phyloP scores from a whole-genome alignment of 2,888 invertebrate species.

The Drosophila recens region DNA sequence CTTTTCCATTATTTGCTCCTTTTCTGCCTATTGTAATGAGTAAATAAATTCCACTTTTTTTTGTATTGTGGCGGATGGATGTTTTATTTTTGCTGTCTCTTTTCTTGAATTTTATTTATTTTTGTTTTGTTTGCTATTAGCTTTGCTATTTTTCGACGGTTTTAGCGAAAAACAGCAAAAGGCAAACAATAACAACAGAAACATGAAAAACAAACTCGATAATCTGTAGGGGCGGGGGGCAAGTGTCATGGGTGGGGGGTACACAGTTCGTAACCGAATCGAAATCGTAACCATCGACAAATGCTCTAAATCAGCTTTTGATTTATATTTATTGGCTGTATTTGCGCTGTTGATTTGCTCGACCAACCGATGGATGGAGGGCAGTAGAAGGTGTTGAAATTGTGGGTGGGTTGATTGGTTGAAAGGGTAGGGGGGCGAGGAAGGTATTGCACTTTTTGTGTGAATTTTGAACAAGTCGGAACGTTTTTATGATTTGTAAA shows the following conservation, averaged over 20 bases:
- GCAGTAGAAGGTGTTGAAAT: not conserved
- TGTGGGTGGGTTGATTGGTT: not conserved
- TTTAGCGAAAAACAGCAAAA: constrained; percentile 74
- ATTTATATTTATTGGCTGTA: constrained; percentile 48
- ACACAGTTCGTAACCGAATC: constrained; percentile 4
- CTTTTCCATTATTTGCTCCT: not conserved
- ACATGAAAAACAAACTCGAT: constrained; percentile 31
- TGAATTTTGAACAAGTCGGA: constrained; percentile 47
- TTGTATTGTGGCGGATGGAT: not conserved
- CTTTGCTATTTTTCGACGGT: constrained; percentile 35
- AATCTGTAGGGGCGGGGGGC: constrained; percentile 8
- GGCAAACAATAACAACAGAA: constrained; percentile 51
- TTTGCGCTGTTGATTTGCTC: constrained; percentile 25
- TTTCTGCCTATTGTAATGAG: constrained; percentile 29
- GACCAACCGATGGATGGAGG: not conserved
- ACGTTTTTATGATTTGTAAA: constrained; percentile 62
- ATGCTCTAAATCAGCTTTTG: constrained; percentile 58
- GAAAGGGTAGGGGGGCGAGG: not conserved
- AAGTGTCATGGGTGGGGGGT: not conserved
- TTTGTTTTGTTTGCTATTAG: constrained; percentile 15
- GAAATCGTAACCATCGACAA: constrained; percentile 22
- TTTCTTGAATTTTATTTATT: constrained; percentile 11
- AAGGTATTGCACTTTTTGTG: constrained; percentile 13
- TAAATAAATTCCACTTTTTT: constrained; percentile 42
- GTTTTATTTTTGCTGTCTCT: not conserved